Conservation (phyloP, 2,797 vertebrate genomes). For the Hephaestus fuliginosus region DNA sequence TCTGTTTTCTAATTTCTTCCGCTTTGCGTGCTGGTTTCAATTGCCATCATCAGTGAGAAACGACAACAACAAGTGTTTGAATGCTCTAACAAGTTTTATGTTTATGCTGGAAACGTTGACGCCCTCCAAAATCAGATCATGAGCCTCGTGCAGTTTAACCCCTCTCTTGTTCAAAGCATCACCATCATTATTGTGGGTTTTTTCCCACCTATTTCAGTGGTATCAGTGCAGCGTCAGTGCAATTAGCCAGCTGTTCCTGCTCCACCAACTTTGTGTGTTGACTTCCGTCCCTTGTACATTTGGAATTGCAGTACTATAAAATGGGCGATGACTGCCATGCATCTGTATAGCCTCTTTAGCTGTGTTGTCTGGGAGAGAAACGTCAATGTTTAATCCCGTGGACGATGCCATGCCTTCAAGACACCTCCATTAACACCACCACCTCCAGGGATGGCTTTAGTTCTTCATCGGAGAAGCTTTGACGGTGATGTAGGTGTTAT, state of each 20-base stretch:
- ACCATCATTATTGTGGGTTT: not conserved
- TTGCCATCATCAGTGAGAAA: constrained; percentile 10
- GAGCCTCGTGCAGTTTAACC: constrained; percentile 10
- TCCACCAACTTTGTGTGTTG: not conserved
- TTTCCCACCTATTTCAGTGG: not conserved
- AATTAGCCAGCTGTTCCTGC: constrained; percentile 18
- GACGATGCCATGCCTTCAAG: not conserved
- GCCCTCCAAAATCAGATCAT: constrained; percentile 7
- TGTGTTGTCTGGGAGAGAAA: not conserved
- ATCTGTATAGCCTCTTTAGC: not conserved
- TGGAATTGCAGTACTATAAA: not conserved
- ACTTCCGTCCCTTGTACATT: not conserved
- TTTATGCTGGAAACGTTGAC: constrained; percentile 6
- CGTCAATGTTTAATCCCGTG: not conserved
- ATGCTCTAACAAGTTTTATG: constrained; percentile 14
- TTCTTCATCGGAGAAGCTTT: not conserved
- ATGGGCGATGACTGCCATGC: not conserved
- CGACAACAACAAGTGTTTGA: constrained; percentile 12
- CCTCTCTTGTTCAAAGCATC: constrained; percentile 1
- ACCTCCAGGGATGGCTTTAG: not conserved
- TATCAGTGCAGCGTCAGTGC: not conserved
- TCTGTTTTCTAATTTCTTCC: constrained; percentile 22
- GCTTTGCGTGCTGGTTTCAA: constrained; percentile 12
- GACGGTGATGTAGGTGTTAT: not conserved
- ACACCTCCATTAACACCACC: not conserved